phyloP scores from a whole-genome alignment of 2,797 vertebrate genomes.

The Muscicapa comitata region DNA sequence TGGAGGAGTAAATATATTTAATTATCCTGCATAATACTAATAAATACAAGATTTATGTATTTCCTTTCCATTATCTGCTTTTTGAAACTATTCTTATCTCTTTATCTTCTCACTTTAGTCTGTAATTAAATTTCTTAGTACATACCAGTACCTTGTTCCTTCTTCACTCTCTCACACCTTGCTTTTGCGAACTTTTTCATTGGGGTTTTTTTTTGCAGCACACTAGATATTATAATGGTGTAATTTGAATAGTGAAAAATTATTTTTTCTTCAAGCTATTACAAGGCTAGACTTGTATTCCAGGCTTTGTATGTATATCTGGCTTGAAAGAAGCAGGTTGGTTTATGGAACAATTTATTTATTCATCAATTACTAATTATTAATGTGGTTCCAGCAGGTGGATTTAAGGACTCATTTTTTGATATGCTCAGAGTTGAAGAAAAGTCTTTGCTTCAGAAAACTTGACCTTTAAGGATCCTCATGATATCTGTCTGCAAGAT shows the following conservation, averaged over 20 bases:
- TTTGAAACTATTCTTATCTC: neutral
- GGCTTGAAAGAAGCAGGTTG: neutral
- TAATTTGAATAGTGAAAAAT: neutral
- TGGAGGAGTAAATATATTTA: neutral
- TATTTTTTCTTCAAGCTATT: neutral
- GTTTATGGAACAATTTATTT: neutral
- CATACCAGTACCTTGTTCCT: neutral
- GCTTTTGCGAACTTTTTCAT: neutral
- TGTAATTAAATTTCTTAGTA: neutral
- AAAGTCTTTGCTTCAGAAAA: neutral
- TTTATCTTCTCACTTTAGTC: neutral
- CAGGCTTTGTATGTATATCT: neutral
- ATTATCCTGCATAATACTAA: neutral
- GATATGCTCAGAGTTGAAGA: neutral
- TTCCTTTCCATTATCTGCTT: neutral
- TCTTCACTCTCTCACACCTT: neutral
- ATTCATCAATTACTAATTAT: neutral
- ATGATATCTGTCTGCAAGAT: neutral
- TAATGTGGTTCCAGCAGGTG: neutral
- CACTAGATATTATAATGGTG: neutral
- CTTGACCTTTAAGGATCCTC: neutral
- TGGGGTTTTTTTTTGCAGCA: neutral
- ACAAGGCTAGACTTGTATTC: neutral
- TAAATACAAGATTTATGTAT: neutral
- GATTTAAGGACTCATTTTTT: neutral